Conservation (phyloP, 2,113 vertebrate species). For the Pica pica region DNA sequence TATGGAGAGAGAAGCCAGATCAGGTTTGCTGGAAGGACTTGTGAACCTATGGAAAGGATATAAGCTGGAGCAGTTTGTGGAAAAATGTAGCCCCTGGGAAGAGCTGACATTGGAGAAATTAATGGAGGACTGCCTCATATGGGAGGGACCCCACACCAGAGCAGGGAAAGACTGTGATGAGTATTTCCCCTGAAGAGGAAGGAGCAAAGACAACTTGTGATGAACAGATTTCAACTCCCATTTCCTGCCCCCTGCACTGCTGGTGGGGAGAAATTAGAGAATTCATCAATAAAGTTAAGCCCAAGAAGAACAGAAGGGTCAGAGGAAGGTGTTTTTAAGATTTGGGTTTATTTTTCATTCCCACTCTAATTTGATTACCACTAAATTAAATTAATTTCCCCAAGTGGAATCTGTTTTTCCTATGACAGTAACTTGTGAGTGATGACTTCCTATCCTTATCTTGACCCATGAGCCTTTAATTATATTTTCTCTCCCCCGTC, state of each 20-base stretch:
- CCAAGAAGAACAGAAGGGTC: rapidly evolving
- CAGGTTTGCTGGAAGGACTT: neutral
- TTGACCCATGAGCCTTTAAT: neutral
- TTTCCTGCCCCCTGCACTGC: neutral
- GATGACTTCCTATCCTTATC: neutral
- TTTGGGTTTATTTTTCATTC: neutral
- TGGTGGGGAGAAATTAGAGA: neutral
- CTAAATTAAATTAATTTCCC: neutral
- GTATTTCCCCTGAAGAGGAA: neutral
- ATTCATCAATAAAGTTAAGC: neutral
- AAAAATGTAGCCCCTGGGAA: neutral
- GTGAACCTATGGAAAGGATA: neutral
- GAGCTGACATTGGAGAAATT: neutral
- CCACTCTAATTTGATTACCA: neutral
- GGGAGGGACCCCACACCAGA: neutral
- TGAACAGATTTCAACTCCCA: neutral
- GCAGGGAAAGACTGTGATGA: neutral
- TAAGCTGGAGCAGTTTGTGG: neutral
- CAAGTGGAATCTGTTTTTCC: neutral
- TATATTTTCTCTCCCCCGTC: neutral
- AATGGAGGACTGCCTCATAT: neutral
- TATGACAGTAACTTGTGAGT: neutral
- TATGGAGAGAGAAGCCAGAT: neutral
- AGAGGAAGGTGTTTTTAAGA: neutral
- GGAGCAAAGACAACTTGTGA: neutral